Base-by-base conservation (phyloP, 2,113 vertebrate species). In the Tinamus guttatus region DNA sequence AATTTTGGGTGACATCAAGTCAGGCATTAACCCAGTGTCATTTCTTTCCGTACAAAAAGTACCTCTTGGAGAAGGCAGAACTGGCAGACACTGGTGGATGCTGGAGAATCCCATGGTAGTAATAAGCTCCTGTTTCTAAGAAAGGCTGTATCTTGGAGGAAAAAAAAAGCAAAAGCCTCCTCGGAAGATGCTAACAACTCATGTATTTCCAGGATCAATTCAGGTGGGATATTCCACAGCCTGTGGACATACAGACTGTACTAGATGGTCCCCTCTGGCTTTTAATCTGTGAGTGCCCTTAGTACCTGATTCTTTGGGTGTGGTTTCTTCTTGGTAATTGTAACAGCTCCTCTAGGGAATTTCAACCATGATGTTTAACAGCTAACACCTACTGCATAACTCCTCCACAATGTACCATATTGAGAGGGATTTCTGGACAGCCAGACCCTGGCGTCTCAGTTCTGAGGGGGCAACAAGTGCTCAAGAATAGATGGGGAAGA, bases 321-420 rank as follows among this genome's bases (percentile, higher is more conserved):
- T 64, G 47, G 13, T 77, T 86, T 73, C 59, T 82, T 20, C 49
- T 76, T 38, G 54, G 73, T 54, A 91, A 90, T 80, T 88, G 65
- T 60, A 80, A 47, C 18, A 65, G 7, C 24, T 81, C 11, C 2
- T 73, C 38, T 13, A 0, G 0, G 10, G 43, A 69, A 51, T 77
- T 89, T 86, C 59, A 83, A n/a, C 38, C 40, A 25, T 15, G 45
- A 27, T 41, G 49, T 81, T 51, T 84, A 86, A 32, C 18, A 68
- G 59, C 28, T 63, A 16, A 68, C 63, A 52, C 19, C 52, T 64
- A 24, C 41, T 68, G 38, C 71, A 77, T 20, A 32, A 3, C 34
- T 91, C 45, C 70, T 22, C 43, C 13, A 4, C 6, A 20, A 28
- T 2, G 8, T 52, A 40, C 27, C 1, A 1, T 43, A 73, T 51